phyloP scores from a whole-genome alignment of 2,113 vertebrate species.

The Gallinago jamesoni region DNA sequence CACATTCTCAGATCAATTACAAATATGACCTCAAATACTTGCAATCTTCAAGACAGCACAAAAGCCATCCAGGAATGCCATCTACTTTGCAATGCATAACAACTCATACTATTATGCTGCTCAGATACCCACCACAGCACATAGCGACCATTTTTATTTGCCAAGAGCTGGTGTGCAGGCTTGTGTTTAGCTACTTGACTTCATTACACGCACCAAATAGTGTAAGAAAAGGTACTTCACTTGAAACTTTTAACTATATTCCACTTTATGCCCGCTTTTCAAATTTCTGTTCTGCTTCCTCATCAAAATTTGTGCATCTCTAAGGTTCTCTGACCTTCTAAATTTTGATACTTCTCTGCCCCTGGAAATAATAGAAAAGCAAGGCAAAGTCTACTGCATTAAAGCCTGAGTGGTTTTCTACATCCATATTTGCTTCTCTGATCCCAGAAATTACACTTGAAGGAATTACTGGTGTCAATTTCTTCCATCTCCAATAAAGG shows the following conservation, averaged over 20 bases:
- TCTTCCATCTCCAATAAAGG: not conserved
- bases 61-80: not conserved
- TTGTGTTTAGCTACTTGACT: not conserved
- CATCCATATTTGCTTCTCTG: not conserved
- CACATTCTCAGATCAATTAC: not conserved
- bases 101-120: not conserved
- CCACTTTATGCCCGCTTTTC: not conserved
- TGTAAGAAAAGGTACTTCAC: not conserved
- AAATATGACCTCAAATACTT: not conserved
- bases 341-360: not conserved
- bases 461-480: not conserved
- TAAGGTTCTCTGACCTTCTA: not conserved
- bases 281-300: not conserved
- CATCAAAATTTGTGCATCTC: not conserved
- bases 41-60: not conserved
- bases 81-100: not conserved
- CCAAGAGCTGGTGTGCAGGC: not conserved
- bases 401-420: not conserved
- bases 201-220: fast-evolving
- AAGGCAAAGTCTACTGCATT: not conserved
- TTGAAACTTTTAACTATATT: not conserved
- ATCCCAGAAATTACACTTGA: not conserved
- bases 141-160: not conserved
- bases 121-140: not conserved
- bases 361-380: not conserved